phyloP scores from a whole-genome alignment of 2,888 invertebrate genomes.

The Apamea crenata region DNA sequence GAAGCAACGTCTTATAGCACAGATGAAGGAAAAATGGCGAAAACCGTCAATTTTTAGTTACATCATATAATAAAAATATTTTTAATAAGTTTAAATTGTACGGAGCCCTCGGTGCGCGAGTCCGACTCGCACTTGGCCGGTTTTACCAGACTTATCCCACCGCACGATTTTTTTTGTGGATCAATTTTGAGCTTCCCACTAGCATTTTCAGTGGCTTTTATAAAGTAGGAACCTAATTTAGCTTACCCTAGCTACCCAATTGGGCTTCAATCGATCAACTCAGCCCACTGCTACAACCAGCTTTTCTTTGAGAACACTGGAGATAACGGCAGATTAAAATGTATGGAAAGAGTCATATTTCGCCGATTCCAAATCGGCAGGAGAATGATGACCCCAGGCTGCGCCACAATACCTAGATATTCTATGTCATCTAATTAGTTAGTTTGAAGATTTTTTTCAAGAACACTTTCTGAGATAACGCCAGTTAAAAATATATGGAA shows the following conservation, averaged over 20 bases:
- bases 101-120: no score
- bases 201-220: neutral
- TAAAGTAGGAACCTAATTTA: neutral
- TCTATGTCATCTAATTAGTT: neutral
- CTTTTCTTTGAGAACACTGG: no score
- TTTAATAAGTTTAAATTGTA: no score
- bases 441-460: neutral
- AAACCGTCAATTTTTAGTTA: no score
- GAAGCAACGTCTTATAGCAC: no score
- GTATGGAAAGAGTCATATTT: neutral
- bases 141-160: no score
- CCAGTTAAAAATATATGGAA: neutral
- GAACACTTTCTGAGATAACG: neutral
- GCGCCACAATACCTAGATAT: no score
- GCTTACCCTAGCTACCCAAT: neutral
- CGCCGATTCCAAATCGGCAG: neutral
- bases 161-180: neutral
- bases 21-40: no score
- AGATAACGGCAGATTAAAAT: no score
- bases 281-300: neutral
- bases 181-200: neutral
- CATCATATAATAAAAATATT: no score
- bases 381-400: neutral
- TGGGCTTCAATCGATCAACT: neutral
- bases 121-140: no score